A percentile compares a stretch with the other conserved stretches of the same genome.
phyloP scores from a whole-genome alignment of 1,140 invertebrate species.

The Mercenaria mercenaria region DNA sequence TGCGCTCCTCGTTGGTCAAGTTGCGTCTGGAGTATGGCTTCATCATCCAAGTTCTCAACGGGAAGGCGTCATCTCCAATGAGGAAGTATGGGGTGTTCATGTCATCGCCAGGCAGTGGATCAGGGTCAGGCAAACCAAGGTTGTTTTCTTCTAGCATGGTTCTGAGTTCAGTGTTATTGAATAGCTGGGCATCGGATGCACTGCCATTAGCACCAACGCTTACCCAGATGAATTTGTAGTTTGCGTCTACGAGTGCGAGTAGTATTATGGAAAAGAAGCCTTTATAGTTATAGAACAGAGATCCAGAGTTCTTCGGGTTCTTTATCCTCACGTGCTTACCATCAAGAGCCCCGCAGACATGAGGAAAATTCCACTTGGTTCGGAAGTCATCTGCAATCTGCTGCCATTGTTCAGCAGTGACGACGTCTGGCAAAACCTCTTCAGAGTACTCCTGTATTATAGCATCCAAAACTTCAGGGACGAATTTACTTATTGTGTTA shows the following conservation, averaged over 20 bases:
- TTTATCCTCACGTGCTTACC: conserved; percentile 35
- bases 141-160: conserved; percentile 63
- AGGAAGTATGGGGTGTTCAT: conserved; percentile 66
- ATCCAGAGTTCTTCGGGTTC: conserved; percentile 49
- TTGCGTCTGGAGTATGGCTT: conserved; percentile 79
- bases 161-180: conserved; percentile 55
- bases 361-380: conserved; percentile 51
- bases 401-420: conserved; percentile 30
- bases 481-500: conserved; percentile 55
- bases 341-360: conserved; percentile 57
- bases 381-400: conserved; percentile 24
- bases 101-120: conserved; percentile 45
- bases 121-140: conserved; percentile 69
- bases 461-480: conserved; percentile 63
- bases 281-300: conserved; percentile 68
- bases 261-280: conserved; percentile 58
- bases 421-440: conserved; percentile 8
- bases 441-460: conserved; percentile 46
- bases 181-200: conserved; percentile 58
- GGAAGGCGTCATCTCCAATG: conserved; percentile 78
- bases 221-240: conserved; percentile 51
- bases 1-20: conserved; percentile 69
- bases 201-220: conserved; percentile 64
- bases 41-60: conserved; percentile 70
- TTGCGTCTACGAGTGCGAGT: conserved; percentile 60